Base-by-base conservation (phyloP, 2,888 invertebrate species). In the Sinopyrophorus schimmeli region DNA sequence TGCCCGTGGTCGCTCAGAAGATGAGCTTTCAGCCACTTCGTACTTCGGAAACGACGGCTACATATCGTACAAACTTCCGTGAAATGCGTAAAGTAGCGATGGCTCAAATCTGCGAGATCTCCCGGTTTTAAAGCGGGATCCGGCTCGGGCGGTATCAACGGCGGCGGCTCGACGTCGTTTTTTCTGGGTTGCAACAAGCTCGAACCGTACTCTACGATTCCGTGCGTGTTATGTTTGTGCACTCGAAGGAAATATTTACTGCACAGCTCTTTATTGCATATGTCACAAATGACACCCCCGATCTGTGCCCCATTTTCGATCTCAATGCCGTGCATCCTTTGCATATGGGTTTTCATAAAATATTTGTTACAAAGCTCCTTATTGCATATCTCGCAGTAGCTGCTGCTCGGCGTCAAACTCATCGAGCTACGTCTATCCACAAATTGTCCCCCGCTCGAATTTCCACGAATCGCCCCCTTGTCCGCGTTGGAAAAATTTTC, bases 331-430 rank as follows among this genome's bases (percentile, higher is more conserved):
- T 94, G 99, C 92, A 99, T 97, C 70, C 96, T 87, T 70, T 95
- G 89, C 93, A 97, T 97, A 77, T 99, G 99, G 1, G 97, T 98
- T 72, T 97, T 94, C 89, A 99, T 92, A 75, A 99, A 99, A 73
- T 99, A 99, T 74, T 99, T 99, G 78, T 99, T 99, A 78, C 98
- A 99, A 61, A 99, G 77, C 76, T 98, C 96, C 75, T 97, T 97
- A 77, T 97, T 96, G 76, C 97, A 97, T 56, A 97, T 94, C 71
- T 95, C 95, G 72, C 97, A 97, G 72, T 93, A 94, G 67, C 92
- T 92, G 53, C 89, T 90, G 1, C 90, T 85, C 1, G 86, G 84
- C 1, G 83, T 83, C 49, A 81, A 69, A 21, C 80, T 81, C 62
- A 80, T 77, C 0, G 84, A 81, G 26, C 82, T 74, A 21, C 81